Evolutionary conservation across 2,113 vertebrate genomes (phyloP), one percentile per base, ranked within the genome.

Genomic region (Colius striatus): DNA sequence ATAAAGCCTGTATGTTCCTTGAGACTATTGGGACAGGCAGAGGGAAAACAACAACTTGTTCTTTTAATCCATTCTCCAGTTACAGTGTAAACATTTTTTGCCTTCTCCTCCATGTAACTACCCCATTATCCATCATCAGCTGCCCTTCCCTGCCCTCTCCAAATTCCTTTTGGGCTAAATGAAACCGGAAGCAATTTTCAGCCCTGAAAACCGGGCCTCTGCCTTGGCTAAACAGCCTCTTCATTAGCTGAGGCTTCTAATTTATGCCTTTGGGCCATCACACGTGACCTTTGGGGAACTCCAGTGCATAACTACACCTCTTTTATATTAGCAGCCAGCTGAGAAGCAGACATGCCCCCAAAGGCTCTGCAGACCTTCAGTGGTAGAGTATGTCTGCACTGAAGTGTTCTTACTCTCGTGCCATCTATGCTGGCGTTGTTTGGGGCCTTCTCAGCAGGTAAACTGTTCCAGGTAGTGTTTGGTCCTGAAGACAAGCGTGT

Each of bases 221-320:
- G 25, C 54, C 36, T 47, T 82, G 92, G 55, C 51, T 62, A 89
- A 89, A 80, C 54, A 77, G 34, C 54, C 60, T 66, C 63, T 87
- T 93, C 80, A 67, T 61, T 89, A 95, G 43, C 60, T 54, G 89
- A 50, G 38, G 41, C 82, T 84, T 94, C 84, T 88, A 51, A 55
- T 75, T 79, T 84, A 67, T 86, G 55, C 53, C 50, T 85, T 72
- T 73, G 72, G 58, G 66, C 32, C 34, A 80, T 67, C 82, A 79
- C 50, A 22, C 9, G 16, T 70, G 91, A 92, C 61, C 73, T 87
- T 80, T 81, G 16, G 45, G 53, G 34, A 92, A 75, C 60, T 85
- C 18, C 51, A 34, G 22, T 71, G 58, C 27, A 76, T 77, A 93
- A 47, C 61, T n/a, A 32, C 17, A 29, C 23, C 48, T 84, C 47